These are phyloP conservation scores for Corythaixoides concolor DNA, from an alignment of 2,113 vertebrate species.

Conservation along the genomic window DNA sequence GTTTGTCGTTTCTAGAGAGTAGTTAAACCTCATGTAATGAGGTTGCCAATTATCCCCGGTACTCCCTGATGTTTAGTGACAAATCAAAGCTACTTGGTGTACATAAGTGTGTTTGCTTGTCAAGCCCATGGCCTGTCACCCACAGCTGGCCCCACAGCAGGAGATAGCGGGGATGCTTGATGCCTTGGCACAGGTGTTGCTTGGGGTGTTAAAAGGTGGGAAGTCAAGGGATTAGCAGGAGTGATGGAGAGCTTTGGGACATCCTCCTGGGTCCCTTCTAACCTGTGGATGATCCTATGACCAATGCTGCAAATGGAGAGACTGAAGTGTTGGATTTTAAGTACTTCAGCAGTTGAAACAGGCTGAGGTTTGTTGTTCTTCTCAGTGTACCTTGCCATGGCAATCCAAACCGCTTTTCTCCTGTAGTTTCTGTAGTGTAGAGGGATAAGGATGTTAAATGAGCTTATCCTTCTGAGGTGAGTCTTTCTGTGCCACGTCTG, in stretches of 20 bases:
- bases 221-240: neutral
- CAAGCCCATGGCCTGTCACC: neutral
- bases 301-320: accelerated
- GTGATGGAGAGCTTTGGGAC: neutral
- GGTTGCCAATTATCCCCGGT: conserved; percentile 56
- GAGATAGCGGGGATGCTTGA: neutral
- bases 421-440: accelerated
- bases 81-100: conserved; percentile 66
- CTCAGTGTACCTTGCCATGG: neutral
- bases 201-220: neutral
- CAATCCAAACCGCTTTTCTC: neutral
- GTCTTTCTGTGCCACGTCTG: neutral
- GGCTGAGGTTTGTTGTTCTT: neutral
- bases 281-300: neutral
- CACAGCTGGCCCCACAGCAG: neutral
- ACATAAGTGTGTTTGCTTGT: neutral
- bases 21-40: conserved; percentile 69
- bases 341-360: neutral
- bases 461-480: neutral
- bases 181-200: neutral
- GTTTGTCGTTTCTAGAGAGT: conserved; percentile 66
- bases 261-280: neutral
- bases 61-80: conserved; percentile 57
- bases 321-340: neutral
- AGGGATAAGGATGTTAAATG: neutral